These are phyloP conservation scores for Hyperoodon ampullatus DNA, from an alignment of 2,113 vertebrate genomes.

Conservation along the genomic window DNA sequence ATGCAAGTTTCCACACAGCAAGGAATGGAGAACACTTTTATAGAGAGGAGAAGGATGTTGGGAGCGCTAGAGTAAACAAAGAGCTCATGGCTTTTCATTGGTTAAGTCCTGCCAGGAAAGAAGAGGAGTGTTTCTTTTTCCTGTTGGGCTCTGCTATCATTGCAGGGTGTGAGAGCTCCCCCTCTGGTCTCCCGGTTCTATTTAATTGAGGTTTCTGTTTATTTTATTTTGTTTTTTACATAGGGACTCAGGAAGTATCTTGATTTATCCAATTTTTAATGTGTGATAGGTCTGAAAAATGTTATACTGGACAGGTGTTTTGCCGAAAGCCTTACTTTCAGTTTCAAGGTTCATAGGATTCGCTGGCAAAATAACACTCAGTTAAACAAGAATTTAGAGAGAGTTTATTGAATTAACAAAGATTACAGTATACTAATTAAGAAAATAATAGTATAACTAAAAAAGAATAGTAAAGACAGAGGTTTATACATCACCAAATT, in stretches of 20 bases:
- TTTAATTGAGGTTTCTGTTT: not conserved
- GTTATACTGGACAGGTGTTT: not conserved
- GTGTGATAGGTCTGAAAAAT: not conserved
- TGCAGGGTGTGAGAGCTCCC: not conserved
- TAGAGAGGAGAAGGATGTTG: not conserved
- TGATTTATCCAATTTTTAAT: not conserved
- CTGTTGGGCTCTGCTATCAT: not conserved
- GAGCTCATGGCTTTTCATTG: not conserved
- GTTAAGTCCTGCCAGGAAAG: not conserved
- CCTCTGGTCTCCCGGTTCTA: not conserved
- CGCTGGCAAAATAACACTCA: too few species aligned
- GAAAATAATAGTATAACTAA: too few species aligned
- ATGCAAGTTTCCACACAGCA: not conserved
- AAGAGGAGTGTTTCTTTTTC: not conserved
- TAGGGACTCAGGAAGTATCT: not conserved
- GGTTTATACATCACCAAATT: too few species aligned
- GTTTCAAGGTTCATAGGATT: too few species aligned
- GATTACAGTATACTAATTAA: too few species aligned
- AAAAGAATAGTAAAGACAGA: too few species aligned
- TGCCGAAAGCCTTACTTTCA: too few species aligned
- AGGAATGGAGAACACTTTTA: not conserved
- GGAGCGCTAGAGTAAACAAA: not conserved
- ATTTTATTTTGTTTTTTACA: not conserved
- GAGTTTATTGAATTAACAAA: too few species aligned
- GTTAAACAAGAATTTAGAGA: too few species aligned